Evolutionary conservation across 2,797 vertebrate species (phyloP), one percentile per base, ranked within the genome.

Genomic region (Euthynnus affinis): DNA sequence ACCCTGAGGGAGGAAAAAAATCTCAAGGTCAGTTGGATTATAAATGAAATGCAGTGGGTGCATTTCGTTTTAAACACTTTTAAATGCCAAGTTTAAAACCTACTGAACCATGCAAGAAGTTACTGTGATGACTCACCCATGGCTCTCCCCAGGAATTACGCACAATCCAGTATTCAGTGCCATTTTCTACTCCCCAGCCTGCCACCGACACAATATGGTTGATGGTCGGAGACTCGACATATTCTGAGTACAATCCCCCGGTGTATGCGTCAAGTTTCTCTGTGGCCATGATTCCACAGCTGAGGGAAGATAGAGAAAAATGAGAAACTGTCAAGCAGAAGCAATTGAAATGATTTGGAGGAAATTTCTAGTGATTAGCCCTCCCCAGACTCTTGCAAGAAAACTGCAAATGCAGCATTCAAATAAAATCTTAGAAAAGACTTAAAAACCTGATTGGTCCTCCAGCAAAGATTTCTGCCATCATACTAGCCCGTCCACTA

Each of bases 121-220:
- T 53, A 40, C 29, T 23, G 10, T 25, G 52, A 48, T 1, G 18
- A 81, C 94, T 93, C 89, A 99, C 98, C 98, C 98, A 99, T 0
- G 98, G 98, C 70, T 99, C 98, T 1, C 98, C 98, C 98, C 98
- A 99, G 0, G 98, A 99, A 82, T 99, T 99, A 5, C 98, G 97
- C 3, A 99, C 97, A 4, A 98, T 93, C 98, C 98, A 99, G 86
- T 95, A 99, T 74, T 99, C 98, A 0, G 91, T 95, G 0, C 94
- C 95, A 0, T 94, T 71, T 64, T 97, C 96, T 20, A 98, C 74
- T 0, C 97, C 97, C 98, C 98, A 99, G 6, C 98, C 98, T 0
- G 94, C 97, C 89, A 99, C 98, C 0, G 98, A 99, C 25, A 99
- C 78, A 0, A 99, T 95, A 87, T 99, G 98, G 88, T 99, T 99